These are phyloP conservation scores for Tridacna gigas DNA, from an alignment of 2,888 invertebrate genomes.

Conservation along the genomic window DNA sequence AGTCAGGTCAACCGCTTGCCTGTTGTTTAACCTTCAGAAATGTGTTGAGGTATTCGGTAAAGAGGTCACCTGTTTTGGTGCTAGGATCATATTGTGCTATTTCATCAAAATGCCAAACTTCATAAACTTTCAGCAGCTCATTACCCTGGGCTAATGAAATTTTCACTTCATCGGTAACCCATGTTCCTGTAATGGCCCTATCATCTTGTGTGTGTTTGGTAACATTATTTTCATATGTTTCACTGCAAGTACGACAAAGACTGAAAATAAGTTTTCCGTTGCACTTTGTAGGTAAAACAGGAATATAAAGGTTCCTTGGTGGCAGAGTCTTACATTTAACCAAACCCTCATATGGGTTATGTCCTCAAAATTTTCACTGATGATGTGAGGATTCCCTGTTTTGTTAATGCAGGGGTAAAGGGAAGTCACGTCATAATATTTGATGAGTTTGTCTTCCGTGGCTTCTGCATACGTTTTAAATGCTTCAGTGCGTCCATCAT, in stretches of 20 bases:
- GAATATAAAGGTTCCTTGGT: constrained; percentile 72
- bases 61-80: constrained; percentile 67
- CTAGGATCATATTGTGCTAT: constrained; percentile 48
- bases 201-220: no score
- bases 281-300: constrained; percentile 76
- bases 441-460: constrained; percentile 56
- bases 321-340: constrained; percentile 73
- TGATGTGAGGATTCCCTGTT: constrained; percentile 66
- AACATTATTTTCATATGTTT: no score
- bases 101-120: constrained; percentile 81
- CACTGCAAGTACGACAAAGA: constrained; percentile 74
- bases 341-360: constrained; percentile 72
- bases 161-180: constrained; percentile 54
- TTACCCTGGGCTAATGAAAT: constrained; percentile 39
- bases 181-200: constrained; percentile 34
- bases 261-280: constrained; percentile 81
- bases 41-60: constrained; percentile 66
- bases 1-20: neutral
- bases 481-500: constrained; percentile 74
- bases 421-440: constrained; percentile 48
- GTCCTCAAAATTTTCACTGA: constrained; percentile 65
- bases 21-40: neutral
- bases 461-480: constrained; percentile 66
- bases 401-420: constrained; percentile 75
- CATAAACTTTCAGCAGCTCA: constrained; percentile 74